Conservation (phyloP, 1,140 invertebrate species). For the Rhizoglyphus robini region DNA sequence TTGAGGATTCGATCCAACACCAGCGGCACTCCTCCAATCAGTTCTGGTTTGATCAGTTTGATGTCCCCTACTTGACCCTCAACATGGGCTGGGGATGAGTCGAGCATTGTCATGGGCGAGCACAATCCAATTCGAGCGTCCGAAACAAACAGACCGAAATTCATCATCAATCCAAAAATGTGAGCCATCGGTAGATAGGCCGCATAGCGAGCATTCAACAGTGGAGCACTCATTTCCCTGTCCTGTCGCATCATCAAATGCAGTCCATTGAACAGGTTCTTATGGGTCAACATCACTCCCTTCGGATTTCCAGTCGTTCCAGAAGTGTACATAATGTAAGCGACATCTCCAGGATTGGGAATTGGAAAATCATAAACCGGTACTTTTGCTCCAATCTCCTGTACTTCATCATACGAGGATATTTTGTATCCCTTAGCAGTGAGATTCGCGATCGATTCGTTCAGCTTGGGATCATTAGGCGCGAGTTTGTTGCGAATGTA, state of each 20-base stretch:
- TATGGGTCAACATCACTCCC: conserved; percentile 55
- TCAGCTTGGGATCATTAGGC: no score
- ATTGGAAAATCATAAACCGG: conserved; percentile 28
- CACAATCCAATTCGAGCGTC: conserved; percentile 90
- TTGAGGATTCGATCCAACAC: conserved; percentile 92
- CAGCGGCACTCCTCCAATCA: conserved; percentile 86
- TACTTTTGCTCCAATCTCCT: not conserved
- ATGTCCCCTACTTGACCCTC: conserved; percentile 17
- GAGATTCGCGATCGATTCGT: no score
- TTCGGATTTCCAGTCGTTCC: conserved; percentile 85
- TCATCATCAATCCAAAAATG: conserved; percentile 30
- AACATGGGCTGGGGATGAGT: conserved; percentile 44
- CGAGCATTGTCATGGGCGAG: conserved; percentile 82
- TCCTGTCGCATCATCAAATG: conserved; percentile 49
- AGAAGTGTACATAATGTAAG: conserved; percentile 74
- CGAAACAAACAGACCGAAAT: conserved; percentile 42
- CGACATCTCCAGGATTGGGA: conserved; percentile 52
- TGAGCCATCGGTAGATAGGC: conserved; percentile 15
- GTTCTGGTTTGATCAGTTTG: conserved; percentile 70
- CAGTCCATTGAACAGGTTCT: conserved; percentile 74
- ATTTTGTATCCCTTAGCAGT: no score
- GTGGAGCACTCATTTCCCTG: conserved; percentile 59
- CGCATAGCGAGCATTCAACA: conserved; percentile 47
- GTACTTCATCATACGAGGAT: conserved; percentile 42
- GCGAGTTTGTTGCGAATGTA: not conserved